These are phyloP conservation scores for Echinarachnius parma DNA, from an alignment of 53 echinoderm and acorn worm species.

Conservation along the genomic window DNA sequence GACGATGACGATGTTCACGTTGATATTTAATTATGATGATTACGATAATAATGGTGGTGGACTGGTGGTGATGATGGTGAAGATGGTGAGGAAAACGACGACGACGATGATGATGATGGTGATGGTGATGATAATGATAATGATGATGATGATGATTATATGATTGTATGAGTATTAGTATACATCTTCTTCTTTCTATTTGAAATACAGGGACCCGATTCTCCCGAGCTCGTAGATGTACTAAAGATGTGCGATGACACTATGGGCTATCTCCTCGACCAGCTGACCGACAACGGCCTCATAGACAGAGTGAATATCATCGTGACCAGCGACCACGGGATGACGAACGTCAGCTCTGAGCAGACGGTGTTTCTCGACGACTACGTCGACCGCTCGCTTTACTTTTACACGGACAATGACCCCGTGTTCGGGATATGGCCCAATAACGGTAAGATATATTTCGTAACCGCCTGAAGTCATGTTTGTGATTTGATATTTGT, in stretches of 20 bases:
- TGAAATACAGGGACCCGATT: constrained; percentile 51
- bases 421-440: constrained; percentile 38
- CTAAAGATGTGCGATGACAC: constrained; percentile 5
- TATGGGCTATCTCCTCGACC: constrained; percentile 37
- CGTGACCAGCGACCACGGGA: constrained; percentile 50
- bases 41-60: no score
- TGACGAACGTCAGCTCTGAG: constrained; percentile 18
- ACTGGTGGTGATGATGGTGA: no score
- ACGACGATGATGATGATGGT: no score
- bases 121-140: no score
- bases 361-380: constrained; percentile 29
- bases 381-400: constrained; percentile 16
- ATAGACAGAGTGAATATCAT: constrained; percentile 35
- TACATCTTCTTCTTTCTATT: no score
- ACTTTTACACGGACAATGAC: constrained; percentile 29
- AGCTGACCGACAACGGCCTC: constrained; percentile 1
- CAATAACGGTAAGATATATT: constrained; percentile 14
- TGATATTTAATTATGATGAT: no score
- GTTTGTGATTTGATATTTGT: no score
- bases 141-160: no score
- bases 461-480: no score
- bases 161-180: no score
- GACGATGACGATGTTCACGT: no score
- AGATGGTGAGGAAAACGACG: no score
- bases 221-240: not conserved